These are phyloP conservation scores for Promerops cafer DNA, from an alignment of 2,113 vertebrate genomes.

Conservation along the genomic window DNA sequence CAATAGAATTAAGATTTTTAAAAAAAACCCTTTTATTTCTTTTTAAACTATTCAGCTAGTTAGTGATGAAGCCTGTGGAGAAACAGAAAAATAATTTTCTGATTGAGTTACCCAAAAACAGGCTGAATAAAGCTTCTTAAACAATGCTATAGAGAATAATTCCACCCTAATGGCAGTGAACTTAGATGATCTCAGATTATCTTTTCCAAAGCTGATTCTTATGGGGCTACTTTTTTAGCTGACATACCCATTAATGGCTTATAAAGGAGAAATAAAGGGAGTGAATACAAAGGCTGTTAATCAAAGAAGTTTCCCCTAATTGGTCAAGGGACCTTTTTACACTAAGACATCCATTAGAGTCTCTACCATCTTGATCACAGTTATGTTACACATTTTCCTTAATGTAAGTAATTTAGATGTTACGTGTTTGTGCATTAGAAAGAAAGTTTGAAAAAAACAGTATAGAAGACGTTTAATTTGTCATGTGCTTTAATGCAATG, in stretches of 20 bases:
- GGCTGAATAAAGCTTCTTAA: background rate
- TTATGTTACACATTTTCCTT: background rate
- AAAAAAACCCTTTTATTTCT: background rate
- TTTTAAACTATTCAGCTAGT: background rate
- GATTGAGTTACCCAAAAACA: background rate
- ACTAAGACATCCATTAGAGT: background rate
- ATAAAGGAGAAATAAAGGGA: background rate
- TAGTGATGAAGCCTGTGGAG: background rate
- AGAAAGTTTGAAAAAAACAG: background rate
- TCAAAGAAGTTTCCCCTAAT: background rate
- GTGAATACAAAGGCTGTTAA: background rate
- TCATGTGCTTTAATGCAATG: accelerated
- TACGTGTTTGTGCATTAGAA: background rate
- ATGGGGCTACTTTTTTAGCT: background rate
- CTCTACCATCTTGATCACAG: background rate
- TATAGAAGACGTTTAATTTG: background rate
- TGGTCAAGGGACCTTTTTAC: background rate
- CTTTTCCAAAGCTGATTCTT: background rate
- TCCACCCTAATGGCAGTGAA: background rate
- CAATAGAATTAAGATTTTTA: background rate
- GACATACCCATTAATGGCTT: background rate
- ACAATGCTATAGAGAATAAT: background rate
- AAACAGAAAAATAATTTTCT: background rate
- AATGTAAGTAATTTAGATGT: background rate
- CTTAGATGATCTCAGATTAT: background rate